Evolutionary conservation across 2,113 vertebrate genomes (phyloP).

Genomic region (Pyrgilauda ruficollis): DNA sequence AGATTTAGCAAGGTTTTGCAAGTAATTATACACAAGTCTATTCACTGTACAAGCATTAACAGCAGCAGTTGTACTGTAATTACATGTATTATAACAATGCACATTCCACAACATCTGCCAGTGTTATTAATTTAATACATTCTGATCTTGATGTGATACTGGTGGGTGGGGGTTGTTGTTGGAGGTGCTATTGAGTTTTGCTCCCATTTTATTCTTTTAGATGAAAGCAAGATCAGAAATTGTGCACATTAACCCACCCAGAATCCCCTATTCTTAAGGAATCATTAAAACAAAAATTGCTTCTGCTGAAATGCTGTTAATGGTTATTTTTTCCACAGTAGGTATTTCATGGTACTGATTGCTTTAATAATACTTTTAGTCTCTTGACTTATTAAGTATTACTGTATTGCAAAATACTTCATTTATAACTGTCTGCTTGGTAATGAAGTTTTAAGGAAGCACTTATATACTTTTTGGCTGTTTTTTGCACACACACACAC

Average conservation of each 20-base stretch:
- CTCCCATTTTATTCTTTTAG: not conserved
- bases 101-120: constrained; percentile 9
- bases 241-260: constrained; percentile 57
- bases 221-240: constrained; percentile 43
- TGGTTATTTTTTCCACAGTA: constrained; percentile 15
- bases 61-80: constrained; percentile 1
- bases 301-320: constrained; percentile 55
- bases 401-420: constrained; percentile 43
- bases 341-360: constrained; percentile 59
- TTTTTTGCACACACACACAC: not conserved
- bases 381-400: constrained; percentile 54
- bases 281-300: constrained; percentile 65
- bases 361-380: constrained; percentile 52
- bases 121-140: constrained; percentile 16
- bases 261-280: constrained; percentile 48
- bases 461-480: not conserved
- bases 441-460: constrained; percentile 61
- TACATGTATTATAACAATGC: constrained; percentile 23
- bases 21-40: constrained; percentile 11
- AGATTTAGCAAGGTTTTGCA: constrained; percentile 10
- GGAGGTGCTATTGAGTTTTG: not conserved
- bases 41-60: constrained; percentile 22
- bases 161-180: not conserved
- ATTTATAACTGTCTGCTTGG: constrained; percentile 26
- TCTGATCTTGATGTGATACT: not conserved